phyloP scores from a whole-genome alignment of 2,797 vertebrate species.

The Dicrostonyx torquatus region DNA sequence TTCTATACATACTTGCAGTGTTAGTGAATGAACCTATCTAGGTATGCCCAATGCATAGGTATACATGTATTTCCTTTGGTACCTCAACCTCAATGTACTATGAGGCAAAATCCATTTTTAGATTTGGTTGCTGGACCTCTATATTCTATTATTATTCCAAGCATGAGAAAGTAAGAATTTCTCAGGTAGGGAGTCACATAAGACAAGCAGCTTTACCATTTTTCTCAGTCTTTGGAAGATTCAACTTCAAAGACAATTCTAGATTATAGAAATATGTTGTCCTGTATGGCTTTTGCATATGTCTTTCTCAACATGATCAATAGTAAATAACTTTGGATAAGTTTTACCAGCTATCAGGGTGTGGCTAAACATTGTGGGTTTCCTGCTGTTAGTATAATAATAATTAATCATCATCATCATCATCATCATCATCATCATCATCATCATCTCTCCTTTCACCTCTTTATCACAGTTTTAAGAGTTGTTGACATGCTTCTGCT shows the following conservation, averaged over 20 bases:
- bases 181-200: not conserved
- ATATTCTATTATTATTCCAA: not conserved
- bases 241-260: not conserved
- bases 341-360: not conserved
- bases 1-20: not conserved
- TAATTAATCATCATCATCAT: not conserved
- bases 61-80: not conserved
- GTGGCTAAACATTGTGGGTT: not conserved
- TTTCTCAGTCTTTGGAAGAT: not conserved
- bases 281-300: not conserved
- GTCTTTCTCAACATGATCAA: conserved; percentile 12
- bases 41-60: not conserved
- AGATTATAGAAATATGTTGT: not conserved
- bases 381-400: not conserved
- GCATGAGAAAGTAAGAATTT: not conserved
- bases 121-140: not conserved
- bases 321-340: not conserved
- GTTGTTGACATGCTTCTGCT: not conserved
- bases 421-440: not conserved
- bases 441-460: not conserved
- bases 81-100: not conserved
- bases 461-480: not conserved
- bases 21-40: not conserved
- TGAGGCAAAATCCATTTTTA: not conserved
- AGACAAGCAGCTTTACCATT: not conserved